Conservation (phyloP, 2,113 vertebrate species). For the Ginglymostoma cirratum region DNA sequence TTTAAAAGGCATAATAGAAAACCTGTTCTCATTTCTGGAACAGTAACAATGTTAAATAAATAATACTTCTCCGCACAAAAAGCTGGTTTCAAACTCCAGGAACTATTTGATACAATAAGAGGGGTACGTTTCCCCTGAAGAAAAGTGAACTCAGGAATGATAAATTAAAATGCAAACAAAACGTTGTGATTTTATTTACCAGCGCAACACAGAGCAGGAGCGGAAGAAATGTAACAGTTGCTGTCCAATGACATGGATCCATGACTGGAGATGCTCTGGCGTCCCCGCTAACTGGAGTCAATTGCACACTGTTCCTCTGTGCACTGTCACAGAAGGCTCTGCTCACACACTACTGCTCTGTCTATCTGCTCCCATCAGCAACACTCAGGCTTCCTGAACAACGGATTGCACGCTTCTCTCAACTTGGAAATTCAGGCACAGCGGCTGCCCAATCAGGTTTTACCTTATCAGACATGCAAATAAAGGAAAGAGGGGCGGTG, state of each 20-base stretch:
- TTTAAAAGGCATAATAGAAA: not conserved
- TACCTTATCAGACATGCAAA: conserved; percentile 63
- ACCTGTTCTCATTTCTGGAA: not conserved
- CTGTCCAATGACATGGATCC: conserved; percentile 54
- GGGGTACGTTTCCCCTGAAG: not conserved
- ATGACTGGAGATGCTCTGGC: conserved; percentile 50
- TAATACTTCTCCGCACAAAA: not conserved
- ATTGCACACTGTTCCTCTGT: conserved; percentile 47
- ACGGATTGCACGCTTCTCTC: conserved; percentile 46
- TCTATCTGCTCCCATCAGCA: conserved; percentile 64
- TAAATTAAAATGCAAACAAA: conserved; percentile 3
- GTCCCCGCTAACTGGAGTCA: conserved; percentile 41
- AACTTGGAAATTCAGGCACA: conserved; percentile 55
- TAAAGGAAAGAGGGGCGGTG: conserved; percentile 56
- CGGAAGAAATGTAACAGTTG: conserved; percentile 52
- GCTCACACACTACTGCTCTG: conserved; percentile 51
- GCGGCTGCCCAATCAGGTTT: conserved; percentile 69
- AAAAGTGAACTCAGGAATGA: not conserved
- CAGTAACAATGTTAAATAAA: not conserved
- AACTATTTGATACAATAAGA: not conserved
- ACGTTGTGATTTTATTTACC: conserved; percentile 51
- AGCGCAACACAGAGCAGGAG: conserved; percentile 56
- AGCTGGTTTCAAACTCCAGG: not conserved
- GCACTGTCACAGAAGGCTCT: conserved; percentile 58
- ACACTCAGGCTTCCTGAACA: conserved; percentile 52